Conservation (phyloP, 1,140 invertebrate genomes). For the Mercenaria mercenaria region DNA sequence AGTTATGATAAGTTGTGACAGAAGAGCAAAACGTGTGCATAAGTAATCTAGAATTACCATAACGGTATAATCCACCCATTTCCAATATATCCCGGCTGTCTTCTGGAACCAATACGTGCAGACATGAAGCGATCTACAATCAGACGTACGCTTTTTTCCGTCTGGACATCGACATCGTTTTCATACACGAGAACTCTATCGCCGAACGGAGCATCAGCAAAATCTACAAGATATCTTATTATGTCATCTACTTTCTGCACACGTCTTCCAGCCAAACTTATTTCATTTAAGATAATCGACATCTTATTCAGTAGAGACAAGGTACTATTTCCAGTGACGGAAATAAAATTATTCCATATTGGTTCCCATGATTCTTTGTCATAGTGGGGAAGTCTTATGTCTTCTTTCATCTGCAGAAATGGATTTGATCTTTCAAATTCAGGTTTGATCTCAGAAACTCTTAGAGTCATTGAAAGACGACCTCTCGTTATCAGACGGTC, state of each 20-base stretch:
- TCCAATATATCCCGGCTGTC: neutral
- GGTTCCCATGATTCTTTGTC: neutral
- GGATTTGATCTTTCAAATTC: neutral
- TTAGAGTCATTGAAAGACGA: neutral
- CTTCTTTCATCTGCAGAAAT: neutral
- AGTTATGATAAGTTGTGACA: too few species aligned
- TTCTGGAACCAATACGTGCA: slow-evolving; percentile 28
- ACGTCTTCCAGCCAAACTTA: slow-evolving; percentile 24
- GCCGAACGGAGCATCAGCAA: neutral
- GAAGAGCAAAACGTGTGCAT: too few species aligned
- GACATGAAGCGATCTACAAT: neutral
- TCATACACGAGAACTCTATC: neutral
- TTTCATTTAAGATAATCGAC: slow-evolving; percentile 3
- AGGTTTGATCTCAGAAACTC: neutral
- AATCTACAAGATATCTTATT: slow-evolving; percentile 12
- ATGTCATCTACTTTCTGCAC: neutral
- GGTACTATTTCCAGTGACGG: neutral
- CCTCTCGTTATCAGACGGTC: neutral
- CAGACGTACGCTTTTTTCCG: neutral
- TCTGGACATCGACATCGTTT: neutral
- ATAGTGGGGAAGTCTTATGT: neutral
- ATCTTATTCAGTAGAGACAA: neutral
- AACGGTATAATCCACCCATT: slow-evolving; percentile 36
- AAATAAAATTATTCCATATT: slow-evolving; percentile 33
- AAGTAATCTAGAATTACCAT: too few species aligned